Evolutionary conservation across 1,140 invertebrate species (phyloP).

Genomic region (Aphelinus certus): DNA sequence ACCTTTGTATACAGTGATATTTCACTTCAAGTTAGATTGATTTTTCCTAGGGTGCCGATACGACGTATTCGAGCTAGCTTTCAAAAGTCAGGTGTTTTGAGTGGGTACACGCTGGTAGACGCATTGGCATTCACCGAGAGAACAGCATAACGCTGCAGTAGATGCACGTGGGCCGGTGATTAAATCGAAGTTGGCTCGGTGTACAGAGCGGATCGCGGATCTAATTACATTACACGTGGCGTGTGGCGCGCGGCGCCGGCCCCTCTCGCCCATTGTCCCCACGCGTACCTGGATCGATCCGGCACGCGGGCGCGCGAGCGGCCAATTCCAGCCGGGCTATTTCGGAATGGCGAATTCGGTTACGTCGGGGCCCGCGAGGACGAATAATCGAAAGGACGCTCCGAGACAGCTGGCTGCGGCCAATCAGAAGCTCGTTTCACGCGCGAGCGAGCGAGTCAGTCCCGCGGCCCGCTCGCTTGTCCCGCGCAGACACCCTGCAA

Average conservation of each 20-base stretch:
- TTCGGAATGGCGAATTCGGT: conserved; percentile 19
- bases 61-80: too few species aligned
- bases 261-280: background rate
- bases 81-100: too few species aligned
- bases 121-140: too few species aligned
- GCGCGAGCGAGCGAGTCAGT: conserved; percentile 33
- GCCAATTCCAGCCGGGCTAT: background rate
- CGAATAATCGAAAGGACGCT: background rate
- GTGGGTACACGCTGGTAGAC: too few species aligned
- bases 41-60: too few species aligned
- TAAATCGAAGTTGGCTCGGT: too few species aligned
- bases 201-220: conserved; percentile 5
- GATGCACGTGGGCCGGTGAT: too few species aligned
- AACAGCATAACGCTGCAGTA: too few species aligned
- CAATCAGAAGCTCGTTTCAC: conserved; percentile 51
- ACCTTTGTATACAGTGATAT: too few species aligned
- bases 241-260: background rate
- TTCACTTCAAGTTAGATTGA: too few species aligned
- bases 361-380: background rate
- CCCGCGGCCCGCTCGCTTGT: background rate
- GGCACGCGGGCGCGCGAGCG: too few species aligned
- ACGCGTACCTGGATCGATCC: background rate
- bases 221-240: conserved; percentile 20
- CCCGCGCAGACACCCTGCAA: conserved; percentile 11
- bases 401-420: conserved; percentile 29